Conservation (phyloP, 2,113 vertebrate genomes). For the Malaclemys terrapin region DNA sequence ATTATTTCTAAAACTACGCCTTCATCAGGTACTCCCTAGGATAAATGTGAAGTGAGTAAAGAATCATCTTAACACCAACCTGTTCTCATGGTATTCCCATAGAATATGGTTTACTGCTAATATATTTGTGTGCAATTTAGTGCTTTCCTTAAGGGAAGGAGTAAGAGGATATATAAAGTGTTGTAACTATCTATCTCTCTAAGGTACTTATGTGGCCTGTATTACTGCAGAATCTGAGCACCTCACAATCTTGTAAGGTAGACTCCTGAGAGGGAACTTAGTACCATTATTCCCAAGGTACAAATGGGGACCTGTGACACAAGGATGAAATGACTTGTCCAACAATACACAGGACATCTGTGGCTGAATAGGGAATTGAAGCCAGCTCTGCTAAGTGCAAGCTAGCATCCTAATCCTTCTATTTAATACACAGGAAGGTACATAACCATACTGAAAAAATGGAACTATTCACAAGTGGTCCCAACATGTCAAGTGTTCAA, state of each 20-base stretch:
- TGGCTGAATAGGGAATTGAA: background rate
- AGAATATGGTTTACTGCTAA: constrained; percentile 18
- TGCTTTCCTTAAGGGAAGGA: background rate
- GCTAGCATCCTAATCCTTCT: background rate
- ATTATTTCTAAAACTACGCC: constrained; percentile 42
- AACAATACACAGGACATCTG: background rate
- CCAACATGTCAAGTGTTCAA: background rate
- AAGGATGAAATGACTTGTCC: background rate
- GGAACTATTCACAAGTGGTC: background rate
- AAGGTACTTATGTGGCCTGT: background rate
- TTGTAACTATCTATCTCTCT: background rate
- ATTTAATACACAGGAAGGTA: background rate
- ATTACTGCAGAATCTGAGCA: background rate
- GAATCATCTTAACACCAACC: constrained; percentile 3
- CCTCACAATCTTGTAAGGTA: background rate
- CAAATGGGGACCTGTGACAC: background rate
- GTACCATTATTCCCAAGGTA: background rate
- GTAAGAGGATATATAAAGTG: background rate
- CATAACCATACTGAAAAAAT: background rate
- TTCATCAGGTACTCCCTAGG: constrained; percentile 15
- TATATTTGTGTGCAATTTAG: background rate
- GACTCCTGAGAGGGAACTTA: background rate
- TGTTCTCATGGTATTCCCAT: background rate
- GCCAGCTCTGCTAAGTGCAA: background rate
- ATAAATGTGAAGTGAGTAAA: background rate